Conservation (phyloP, 2,113 vertebrate genomes). For the Ceyx melanurus region DNA sequence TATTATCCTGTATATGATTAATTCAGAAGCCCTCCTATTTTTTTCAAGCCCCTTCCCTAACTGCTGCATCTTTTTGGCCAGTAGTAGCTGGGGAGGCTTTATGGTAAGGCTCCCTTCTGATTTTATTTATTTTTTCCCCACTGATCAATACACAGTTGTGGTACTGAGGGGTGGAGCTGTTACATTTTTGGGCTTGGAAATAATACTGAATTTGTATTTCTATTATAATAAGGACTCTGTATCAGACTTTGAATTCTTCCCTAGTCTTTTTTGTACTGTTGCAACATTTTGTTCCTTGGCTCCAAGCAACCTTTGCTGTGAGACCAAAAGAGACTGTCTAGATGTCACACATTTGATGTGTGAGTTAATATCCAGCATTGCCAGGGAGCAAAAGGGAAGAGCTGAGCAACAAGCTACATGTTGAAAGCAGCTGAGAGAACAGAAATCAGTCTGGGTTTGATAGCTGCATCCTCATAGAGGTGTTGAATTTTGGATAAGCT, state of each 20-base stretch:
- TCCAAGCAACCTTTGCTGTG: not conserved
- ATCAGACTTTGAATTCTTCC: not conserved
- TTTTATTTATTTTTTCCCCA: not conserved
- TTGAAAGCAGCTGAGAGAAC: not conserved
- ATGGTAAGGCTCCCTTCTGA: not conserved
- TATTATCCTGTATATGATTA: not conserved
- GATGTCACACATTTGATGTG: not conserved
- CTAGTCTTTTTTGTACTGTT: not conserved
- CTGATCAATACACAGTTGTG: not conserved
- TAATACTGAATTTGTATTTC: not conserved
- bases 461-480: not conserved
- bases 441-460: not conserved
- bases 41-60: not conserved
- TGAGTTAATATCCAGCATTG: not conserved
- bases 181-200: not conserved
- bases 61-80: slow-evolving; percentile 22
- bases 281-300: not conserved
- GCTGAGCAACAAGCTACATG: not conserved
- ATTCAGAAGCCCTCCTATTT: not conserved
- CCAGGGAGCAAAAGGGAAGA: not conserved
- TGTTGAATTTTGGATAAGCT: not conserved
- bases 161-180: not conserved
- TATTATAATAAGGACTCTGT: not conserved
- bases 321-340: not conserved
- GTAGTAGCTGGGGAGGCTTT: not conserved